Evolutionary conservation across 2,888 invertebrate genomes (phyloP).

Genomic region (Dynastes maya): DNA sequence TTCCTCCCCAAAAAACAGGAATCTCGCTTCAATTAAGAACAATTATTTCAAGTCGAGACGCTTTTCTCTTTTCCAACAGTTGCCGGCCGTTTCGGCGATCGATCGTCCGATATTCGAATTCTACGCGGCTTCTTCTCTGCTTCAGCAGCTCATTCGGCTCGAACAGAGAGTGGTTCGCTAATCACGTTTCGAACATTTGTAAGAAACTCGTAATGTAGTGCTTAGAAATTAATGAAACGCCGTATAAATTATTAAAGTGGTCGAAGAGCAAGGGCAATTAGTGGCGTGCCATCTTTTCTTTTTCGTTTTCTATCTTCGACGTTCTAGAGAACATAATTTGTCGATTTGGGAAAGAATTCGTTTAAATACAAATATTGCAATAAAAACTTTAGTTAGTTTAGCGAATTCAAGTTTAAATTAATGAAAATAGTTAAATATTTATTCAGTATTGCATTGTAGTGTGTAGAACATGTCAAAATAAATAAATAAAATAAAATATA

Average conservation of each 20-base stretch:
- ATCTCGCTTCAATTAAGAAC: neutral
- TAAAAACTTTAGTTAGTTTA: no score
- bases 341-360: no score
- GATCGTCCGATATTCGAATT: neutral
- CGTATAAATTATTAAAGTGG: constrained; percentile 27
- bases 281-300: neutral
- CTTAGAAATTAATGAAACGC: constrained; percentile 36
- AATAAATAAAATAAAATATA: no score
- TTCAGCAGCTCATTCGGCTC: neutral
- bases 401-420: no score
- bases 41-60: neutral
- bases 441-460: no score
- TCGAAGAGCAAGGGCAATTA: constrained; percentile 11
- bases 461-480: no score
- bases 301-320: no score
- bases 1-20: neutral
- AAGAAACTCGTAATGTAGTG: constrained; percentile 11
- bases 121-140: no score
- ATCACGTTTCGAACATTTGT: constrained; percentile 31
- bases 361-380: no score
- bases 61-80: neutral
- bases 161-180: neutral
- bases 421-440: no score
- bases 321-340: no score
- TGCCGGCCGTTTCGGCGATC: neutral